These are phyloP conservation scores for Cinara cedri DNA, from an alignment of 2,888 invertebrate species.

Conservation along the genomic window DNA sequence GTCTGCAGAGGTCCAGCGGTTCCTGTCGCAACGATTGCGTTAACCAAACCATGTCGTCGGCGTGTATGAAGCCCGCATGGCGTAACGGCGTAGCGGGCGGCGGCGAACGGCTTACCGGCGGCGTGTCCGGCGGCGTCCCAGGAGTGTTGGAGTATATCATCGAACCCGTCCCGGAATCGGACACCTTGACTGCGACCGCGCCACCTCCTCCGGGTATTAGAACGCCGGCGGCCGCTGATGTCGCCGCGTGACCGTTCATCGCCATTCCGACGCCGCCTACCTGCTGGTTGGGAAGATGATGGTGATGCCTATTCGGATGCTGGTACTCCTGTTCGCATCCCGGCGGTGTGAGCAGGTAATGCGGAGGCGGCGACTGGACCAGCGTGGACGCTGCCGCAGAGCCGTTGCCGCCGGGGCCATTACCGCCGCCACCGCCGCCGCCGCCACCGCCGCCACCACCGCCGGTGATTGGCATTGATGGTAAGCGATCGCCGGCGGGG, in stretches of 20 bases:
- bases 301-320: conserved; percentile 61
- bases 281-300: conserved; percentile 66
- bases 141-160: conserved; percentile 66
- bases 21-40: conserved; percentile 72
- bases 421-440: conserved; percentile 61
- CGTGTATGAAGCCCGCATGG: conserved; percentile 64
- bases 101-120: conserved; percentile 71
- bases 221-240: neutral
- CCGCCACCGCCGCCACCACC: conserved; percentile 62
- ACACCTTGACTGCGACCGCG: conserved; percentile 60
- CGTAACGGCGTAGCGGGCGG: conserved; percentile 62
- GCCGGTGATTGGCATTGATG: conserved; percentile 58
- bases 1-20: conserved; percentile 78
- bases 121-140: conserved; percentile 86
- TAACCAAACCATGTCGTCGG: conserved; percentile 80
- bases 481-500: conserved; percentile 57
- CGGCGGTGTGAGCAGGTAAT: conserved; percentile 61
- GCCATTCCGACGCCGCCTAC: conserved; percentile 61
- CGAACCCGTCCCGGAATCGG: conserved; percentile 59
- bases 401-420: neutral
- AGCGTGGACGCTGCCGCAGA: conserved; percentile 1
- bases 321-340: conserved; percentile 67
- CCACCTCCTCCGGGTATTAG: conserved; percentile 61
- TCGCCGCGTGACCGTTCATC: conserved; percentile 59
- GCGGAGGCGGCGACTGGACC: conserved; percentile 57